Conservation (phyloP, 2,888 invertebrate genomes). For the Eupsilia transversa region DNA sequence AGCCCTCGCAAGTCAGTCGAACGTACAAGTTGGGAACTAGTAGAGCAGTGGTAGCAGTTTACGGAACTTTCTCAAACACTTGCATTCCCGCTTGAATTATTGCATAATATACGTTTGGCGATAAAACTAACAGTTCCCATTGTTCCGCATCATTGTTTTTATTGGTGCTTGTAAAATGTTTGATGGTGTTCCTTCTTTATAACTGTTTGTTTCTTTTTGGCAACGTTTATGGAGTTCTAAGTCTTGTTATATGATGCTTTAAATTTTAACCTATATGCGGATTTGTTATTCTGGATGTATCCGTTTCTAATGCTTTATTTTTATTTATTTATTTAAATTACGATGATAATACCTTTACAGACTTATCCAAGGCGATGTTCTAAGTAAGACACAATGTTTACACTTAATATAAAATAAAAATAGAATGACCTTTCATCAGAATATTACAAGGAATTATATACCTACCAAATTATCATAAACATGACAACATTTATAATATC, state of each 20-base stretch:
- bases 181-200: slow-evolving; percentile 63
- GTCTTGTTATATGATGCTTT: slow-evolving; percentile 40
- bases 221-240: slow-evolving; percentile 45
- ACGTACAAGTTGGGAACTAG: slow-evolving; percentile 73
- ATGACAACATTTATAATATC: too few species aligned
- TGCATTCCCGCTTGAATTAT: slow-evolving; percentile 84
- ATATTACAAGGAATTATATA: too few species aligned
- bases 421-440: too few species aligned
- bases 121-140: slow-evolving; percentile 82
- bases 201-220: slow-evolving; percentile 63
- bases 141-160: slow-evolving; percentile 81
- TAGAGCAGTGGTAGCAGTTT: slow-evolving; percentile 73
- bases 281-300: too few species aligned
- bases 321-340: too few species aligned
- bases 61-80: slow-evolving; percentile 80
- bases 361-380: too few species aligned
- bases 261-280: slow-evolving; percentile 3
- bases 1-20: slow-evolving; percentile 71
- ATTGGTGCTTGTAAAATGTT: slow-evolving; percentile 80
- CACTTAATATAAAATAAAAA: too few species aligned
- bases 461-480: too few species aligned
- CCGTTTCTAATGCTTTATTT: too few species aligned
- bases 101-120: slow-evolving; percentile 81
- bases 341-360: too few species aligned
- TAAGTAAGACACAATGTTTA: too few species aligned